Percentiles rank a stretch among this genome's conserved stretches.
These are phyloP conservation scores for Amblyopsis rosae DNA, from an alignment of 2,113 vertebrate species.

Conservation along the genomic window DNA sequence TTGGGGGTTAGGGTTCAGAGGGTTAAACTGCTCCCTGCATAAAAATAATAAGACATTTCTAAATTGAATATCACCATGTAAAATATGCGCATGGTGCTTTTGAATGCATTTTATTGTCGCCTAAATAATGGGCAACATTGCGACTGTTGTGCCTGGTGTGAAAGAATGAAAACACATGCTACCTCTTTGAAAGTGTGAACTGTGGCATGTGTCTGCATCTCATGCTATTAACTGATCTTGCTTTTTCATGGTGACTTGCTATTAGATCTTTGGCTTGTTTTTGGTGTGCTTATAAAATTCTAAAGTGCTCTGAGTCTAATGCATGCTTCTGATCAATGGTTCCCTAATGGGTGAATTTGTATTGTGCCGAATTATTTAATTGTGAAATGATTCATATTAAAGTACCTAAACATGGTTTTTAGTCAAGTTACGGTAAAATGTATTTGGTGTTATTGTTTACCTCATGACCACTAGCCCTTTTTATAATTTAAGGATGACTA, in stretches of 20 bases:
- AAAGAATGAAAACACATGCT: conserved; percentile 57
- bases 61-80: neutral
- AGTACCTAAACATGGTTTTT: no score
- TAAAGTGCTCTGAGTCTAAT: conserved; percentile 32
- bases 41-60: no score
- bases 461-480: no score
- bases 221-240: conserved; percentile 50
- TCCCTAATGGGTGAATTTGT: no score
- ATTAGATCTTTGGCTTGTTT: conserved; percentile 27
- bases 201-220: conserved; percentile 36
- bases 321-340: neutral
- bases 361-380: no score
- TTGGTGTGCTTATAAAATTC: conserved; percentile 30
- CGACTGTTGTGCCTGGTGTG: conserved; percentile 58
- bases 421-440: no score
- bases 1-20: no score
- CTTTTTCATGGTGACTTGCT: conserved; percentile 46
- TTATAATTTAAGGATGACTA: no score
- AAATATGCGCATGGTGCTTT: conserved; percentile 5
- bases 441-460: no score
- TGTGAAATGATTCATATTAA: no score
- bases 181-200: conserved; percentile 39
- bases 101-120: no score
- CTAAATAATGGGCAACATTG: conserved; percentile 21
- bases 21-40: no score